Evolutionary conservation across 2,888 invertebrate genomes (phyloP), one percentile per base, ranked within the genome.

Genomic region (Leucophora obtusa): DNA sequence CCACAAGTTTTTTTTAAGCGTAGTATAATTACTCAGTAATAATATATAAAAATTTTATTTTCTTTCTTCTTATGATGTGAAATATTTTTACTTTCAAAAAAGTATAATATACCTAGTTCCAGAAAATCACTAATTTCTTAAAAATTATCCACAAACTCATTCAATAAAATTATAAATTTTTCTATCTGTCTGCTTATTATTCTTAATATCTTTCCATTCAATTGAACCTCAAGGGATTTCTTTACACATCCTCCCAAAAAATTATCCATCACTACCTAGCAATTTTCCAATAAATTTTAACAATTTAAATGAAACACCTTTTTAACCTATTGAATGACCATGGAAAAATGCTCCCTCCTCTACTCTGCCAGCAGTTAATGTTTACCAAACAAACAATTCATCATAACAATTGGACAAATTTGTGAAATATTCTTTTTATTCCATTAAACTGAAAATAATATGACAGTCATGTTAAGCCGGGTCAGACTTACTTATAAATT

Each of bases 351-450:
- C 35, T 54, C 65, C 71, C 60, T 60, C 60, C 54, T 77, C 18
- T 72, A 38, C 38, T 38, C 4, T 8, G 54, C 8, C 21, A 66
- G 15, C 63, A 73, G 77, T 73, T 77, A 81, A 77, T 81, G 77
- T 81, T 74, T 81, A 77, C 73, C 77, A 69, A 81, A 81, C 77
- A 81, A 81, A 81, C 81, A 77, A 81, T 81, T 81, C 81, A 81
- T 81, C 81, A 81, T 81, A 74, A 81, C 77, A 81, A 81, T 81
- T 70, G 81, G 70, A 81, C 70, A 81, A 81, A 81, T 81, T 78
- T 81, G 70, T 77, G n/a, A 43, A 28, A 28, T 38, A 18, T 14
- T 38, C 3, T 5, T 43, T 47, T n/a, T n/a, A 6, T 33, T n/a
- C 15, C 47, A 66, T 66, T 71, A 65, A 28, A 6, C 71, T 56